phyloP scores from a whole-genome alignment of 2,113 vertebrate species.

The Channa argus region DNA sequence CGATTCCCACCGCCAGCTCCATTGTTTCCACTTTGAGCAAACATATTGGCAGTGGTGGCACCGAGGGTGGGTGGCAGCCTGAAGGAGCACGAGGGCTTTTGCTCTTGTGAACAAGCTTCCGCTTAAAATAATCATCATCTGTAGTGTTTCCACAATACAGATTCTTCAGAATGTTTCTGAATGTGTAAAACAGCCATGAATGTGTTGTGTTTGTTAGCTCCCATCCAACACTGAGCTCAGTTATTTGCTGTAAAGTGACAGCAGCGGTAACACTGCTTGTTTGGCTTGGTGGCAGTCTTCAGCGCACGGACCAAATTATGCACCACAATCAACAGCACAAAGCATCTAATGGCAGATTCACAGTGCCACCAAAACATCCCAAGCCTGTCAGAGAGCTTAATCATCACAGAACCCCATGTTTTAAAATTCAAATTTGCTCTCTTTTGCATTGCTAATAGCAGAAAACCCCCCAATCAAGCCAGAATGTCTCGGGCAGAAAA shows the following conservation, averaged over 20 bases:
- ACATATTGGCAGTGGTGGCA: background rate
- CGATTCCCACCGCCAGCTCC: background rate
- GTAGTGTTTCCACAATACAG: background rate
- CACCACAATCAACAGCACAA: conserved; percentile 59
- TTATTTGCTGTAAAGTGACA: conserved; percentile 23
- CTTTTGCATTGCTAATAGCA: conserved; percentile 70
- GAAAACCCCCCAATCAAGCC: conserved; percentile 46
- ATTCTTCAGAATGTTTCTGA: background rate
- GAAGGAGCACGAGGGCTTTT: background rate
- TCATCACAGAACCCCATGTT: conserved; percentile 54
- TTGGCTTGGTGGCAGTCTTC: conserved; percentile 21
- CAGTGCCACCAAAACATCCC: conserved; percentile 45
- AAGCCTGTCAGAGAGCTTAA: conserved; percentile 60
- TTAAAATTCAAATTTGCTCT: conserved; percentile 66
- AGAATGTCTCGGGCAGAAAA: conserved; percentile 28
- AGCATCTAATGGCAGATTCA: conserved; percentile 58
- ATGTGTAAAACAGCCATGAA: conserved; percentile 4
- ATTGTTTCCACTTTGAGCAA: background rate
- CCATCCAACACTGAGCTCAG: background rate
- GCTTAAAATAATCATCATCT: background rate
- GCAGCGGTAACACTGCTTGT: background rate
- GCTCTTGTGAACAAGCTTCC: background rate
- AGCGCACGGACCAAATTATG: conserved; percentile 49
- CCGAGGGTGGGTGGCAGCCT: too few relatives aligned
- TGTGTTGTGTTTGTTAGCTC: too few relatives aligned